Conservation (phyloP, 2,888 invertebrate species). For the Scaptomyza flava region DNA sequence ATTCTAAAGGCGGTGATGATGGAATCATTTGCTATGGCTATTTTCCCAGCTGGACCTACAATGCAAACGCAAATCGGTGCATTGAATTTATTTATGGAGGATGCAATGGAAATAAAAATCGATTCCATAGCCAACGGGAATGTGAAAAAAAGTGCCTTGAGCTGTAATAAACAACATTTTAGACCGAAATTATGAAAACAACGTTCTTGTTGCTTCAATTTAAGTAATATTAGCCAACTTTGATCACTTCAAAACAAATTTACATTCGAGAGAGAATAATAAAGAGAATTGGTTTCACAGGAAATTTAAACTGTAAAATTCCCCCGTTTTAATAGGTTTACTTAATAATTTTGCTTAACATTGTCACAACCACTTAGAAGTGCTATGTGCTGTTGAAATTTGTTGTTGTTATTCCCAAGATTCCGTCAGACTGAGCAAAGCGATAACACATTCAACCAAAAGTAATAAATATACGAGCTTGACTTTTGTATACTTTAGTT, state of each 20-base stretch:
- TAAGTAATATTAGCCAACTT: neutral
- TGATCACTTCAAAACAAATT: neutral
- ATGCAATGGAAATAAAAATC: constrained; percentile 58
- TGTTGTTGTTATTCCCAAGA: neutral
- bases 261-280: neutral
- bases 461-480: neutral
- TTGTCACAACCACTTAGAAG: neutral
- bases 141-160: constrained; percentile 45
- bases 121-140: constrained; percentile 25
- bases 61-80: constrained; percentile 13
- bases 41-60: neutral
- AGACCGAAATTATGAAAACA: no score
- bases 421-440: neutral
- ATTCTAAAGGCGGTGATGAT: constrained; percentile 36
- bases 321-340: neutral
- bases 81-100: constrained; percentile 45
- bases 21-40: neutral
- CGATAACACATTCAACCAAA: constrained; percentile 1
- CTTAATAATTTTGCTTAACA: neutral
- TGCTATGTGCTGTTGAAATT: neutral
- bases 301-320: neutral
- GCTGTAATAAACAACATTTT: no score
- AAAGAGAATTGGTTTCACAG: neutral
- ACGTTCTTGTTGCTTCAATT: neutral
- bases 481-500: neutral